These are phyloP conservation scores for Watsonalla binaria DNA, from an alignment of 2,888 invertebrate species.

Conservation along the genomic window DNA sequence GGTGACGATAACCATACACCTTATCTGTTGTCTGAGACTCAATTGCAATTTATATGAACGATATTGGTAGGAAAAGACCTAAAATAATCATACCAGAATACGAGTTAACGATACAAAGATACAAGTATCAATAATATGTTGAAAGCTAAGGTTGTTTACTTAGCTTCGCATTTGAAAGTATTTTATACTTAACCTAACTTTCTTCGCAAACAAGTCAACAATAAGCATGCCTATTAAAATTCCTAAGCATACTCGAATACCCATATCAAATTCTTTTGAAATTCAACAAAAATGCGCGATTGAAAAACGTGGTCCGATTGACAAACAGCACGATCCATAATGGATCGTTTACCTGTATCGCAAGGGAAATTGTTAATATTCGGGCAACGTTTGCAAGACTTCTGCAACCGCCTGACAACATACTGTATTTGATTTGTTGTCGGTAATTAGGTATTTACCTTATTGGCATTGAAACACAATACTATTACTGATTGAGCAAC, in stretches of 20 bases:
- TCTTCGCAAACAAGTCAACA: neutral
- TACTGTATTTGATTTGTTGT: conserved; percentile 28
- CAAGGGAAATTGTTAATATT: conserved; percentile 37
- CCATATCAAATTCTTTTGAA: conserved; percentile 38
- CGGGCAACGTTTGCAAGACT: conserved; percentile 28
- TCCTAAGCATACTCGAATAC: conserved; percentile 29
- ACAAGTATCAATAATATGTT: too few species aligned
- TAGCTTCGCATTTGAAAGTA: too few species aligned
- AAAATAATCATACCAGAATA: neutral
- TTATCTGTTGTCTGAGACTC: conserved; percentile 51
- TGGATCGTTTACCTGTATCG: conserved; percentile 46
- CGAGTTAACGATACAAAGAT: too few species aligned
- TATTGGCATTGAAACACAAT: too few species aligned
- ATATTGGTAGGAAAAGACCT: conserved; percentile 8
- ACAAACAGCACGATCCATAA: conserved; percentile 44
- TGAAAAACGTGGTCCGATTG: conserved; percentile 52
- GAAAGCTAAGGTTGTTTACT: too few species aligned
- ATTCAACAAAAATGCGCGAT: conserved; percentile 34
- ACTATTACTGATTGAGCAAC: too few species aligned
- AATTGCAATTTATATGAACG: conserved; percentile 41
- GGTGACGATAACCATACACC: conserved; percentile 57
- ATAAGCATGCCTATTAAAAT: conserved; percentile 48
- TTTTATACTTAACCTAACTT: neutral
- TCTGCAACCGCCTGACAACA: conserved; percentile 34
- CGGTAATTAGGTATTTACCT: conserved; percentile 24